Evolutionary conservation across 2,113 vertebrate species (phyloP).

Genomic region (Prochilodus magdalenae): DNA sequence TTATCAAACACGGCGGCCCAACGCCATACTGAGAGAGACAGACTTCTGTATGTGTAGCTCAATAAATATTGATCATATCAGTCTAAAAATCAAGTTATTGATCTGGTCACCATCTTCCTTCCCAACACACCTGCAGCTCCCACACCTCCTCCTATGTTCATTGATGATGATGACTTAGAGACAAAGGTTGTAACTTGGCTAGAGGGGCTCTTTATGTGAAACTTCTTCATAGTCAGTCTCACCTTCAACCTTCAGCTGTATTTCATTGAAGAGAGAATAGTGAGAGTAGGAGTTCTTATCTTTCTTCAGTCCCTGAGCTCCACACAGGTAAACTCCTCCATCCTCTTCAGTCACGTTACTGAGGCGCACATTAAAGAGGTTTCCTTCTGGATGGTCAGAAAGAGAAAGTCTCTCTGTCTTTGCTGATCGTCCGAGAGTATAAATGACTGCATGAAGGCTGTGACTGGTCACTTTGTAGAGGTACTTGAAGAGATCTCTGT

Average conservation of each 20-base stretch:
- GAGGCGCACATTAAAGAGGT: slow-evolving; percentile 8
- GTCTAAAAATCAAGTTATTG: no score
- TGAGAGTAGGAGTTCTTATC: neutral
- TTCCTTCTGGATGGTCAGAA: neutral
- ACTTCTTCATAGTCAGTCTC: no score
- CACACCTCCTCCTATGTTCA: no score
- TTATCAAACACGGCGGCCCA: no score
- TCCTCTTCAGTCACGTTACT: neutral
- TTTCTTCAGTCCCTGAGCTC: neutral
- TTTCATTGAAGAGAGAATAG: neutral
- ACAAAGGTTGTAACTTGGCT: no score
- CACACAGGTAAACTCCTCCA: slow-evolving; percentile 46
- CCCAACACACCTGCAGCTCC: no score
- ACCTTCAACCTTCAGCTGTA: slow-evolving; percentile 39
- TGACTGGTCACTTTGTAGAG: slow-evolving; percentile 22
- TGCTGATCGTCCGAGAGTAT: neutral
- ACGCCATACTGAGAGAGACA: no score
- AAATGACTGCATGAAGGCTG: neutral
- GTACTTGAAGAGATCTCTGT: neutral
- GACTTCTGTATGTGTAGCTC: no score
- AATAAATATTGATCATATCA: no score
- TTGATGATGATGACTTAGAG: no score
- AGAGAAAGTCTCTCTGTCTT: neutral
- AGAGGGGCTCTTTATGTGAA: no score
- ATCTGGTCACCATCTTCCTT: no score